Conservation (phyloP, 2,888 invertebrate genomes). For the Linnaemya tessellans region DNA sequence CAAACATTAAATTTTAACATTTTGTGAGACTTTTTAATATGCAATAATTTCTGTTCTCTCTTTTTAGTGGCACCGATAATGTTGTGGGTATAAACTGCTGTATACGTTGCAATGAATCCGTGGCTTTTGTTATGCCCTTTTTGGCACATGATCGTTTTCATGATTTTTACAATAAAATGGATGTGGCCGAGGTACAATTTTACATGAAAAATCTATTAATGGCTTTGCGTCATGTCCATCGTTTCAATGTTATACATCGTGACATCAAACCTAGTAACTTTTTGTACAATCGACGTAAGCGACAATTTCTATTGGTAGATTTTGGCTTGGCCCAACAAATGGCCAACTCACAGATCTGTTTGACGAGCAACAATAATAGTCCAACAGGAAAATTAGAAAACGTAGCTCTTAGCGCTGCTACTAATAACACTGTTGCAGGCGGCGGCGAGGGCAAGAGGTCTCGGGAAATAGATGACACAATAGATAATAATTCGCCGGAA, state of each 20-base stretch:
- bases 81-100: constrained; percentile 92
- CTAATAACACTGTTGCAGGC: neutral
- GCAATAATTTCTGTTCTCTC: constrained; percentile 35
- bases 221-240: constrained; percentile 91
- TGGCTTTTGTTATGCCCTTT: constrained; percentile 95
- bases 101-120: constrained; percentile 89
- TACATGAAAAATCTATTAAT: constrained; percentile 92
- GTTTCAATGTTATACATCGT: constrained; percentile 92
- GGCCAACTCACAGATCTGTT: constrained; percentile 64
- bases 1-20: neutral
- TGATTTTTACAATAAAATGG: constrained; percentile 90
- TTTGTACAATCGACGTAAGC: constrained; percentile 89
- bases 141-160: constrained; percentile 91
- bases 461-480: constrained; percentile 74
- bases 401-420: constrained; percentile 18
- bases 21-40: constrained; percentile 1
- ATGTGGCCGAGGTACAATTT: constrained; percentile 87
- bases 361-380: constrained; percentile 3
- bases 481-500: constrained; percentile 29
- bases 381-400: constrained; percentile 41
- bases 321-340: constrained; percentile 93
- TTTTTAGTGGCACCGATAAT: constrained; percentile 88
- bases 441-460: constrained; percentile 74
- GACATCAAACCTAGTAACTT: constrained; percentile 97
- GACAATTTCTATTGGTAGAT: constrained; percentile 91